phyloP scores from a whole-genome alignment of 2,113 vertebrate species.

The Xyliphius kryptos region DNA sequence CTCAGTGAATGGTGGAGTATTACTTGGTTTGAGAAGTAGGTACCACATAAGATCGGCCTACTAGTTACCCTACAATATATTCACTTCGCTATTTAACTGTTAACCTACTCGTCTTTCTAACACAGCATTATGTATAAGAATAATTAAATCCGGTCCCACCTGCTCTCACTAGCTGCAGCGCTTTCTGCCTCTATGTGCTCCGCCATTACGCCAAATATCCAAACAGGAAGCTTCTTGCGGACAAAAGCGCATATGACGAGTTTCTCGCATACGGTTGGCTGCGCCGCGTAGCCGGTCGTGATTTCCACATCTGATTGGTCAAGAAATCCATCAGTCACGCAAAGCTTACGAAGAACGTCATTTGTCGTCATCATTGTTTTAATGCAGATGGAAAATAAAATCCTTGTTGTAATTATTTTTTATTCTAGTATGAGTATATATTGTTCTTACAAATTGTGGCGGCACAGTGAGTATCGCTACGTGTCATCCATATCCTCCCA shows the following conservation, averaged over 20 bases:
- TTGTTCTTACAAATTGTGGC: too few relatives aligned
- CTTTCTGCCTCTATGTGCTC: constrained; percentile 66
- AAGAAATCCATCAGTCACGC: not conserved
- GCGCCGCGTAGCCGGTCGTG: fast-evolving
- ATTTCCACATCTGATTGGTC: constrained; percentile 11
- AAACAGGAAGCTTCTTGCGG: constrained; percentile 55
- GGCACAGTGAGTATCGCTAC: too few relatives aligned
- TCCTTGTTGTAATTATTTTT: too few relatives aligned
- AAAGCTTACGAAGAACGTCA: too few relatives aligned
- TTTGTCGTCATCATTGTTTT: too few relatives aligned
- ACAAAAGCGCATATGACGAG: constrained; percentile 43
- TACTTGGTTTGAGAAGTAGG: not conserved
- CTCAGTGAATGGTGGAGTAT: not conserved
- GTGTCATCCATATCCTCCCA: too few relatives aligned
- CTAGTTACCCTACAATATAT: not conserved
- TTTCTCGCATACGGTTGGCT: constrained; percentile 41
- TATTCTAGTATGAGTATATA: too few relatives aligned
- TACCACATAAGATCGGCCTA: not conserved
- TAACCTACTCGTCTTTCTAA: not conserved
- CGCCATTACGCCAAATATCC: constrained; percentile 61
- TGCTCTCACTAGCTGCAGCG: constrained; percentile 65
- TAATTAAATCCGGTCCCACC: constrained; percentile 53
- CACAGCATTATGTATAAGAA: too few relatives aligned
- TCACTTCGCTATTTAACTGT: not conserved
- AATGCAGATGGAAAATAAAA: too few relatives aligned